Conservation (phyloP, 2,797 vertebrate species). For the Australoheros facetus region DNA sequence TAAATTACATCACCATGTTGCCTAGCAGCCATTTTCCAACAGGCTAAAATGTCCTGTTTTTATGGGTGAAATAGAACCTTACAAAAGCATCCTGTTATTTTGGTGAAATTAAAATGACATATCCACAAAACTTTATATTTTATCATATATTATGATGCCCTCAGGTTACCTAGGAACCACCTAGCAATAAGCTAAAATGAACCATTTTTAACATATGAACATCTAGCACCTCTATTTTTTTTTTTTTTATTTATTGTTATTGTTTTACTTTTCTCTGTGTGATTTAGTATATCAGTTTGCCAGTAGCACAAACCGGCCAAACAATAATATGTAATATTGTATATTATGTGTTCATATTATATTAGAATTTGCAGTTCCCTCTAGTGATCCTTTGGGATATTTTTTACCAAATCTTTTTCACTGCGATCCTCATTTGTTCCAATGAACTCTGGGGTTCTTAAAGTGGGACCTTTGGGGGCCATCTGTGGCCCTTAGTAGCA, state of each 20-base stretch:
- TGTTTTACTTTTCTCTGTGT: background rate
- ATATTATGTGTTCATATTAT: background rate
- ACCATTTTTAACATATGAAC: background rate
- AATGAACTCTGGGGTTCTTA: accelerated
- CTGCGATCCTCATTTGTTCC: background rate
- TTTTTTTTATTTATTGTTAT: too few species aligned
- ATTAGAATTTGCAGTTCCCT: slow-evolving; percentile 25
- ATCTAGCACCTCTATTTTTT: background rate
- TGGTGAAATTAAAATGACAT: background rate
- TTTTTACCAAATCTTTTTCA: background rate
- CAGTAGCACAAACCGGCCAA: background rate
- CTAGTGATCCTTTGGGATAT: slow-evolving; percentile 28
- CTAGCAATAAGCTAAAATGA: background rate
- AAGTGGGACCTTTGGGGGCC: background rate
- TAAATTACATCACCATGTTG: background rate
- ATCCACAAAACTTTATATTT: background rate
- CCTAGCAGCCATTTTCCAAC: background rate
- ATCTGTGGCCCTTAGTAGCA: too few species aligned
- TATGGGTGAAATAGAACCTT: background rate
- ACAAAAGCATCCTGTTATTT: background rate
- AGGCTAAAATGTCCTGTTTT: background rate
- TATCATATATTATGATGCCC: background rate
- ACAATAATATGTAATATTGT: accelerated
- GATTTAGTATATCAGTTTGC: background rate
- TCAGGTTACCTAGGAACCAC: background rate